phyloP scores from a whole-genome alignment of 2,888 invertebrate genomes.

The Celastrina argiolus region DNA sequence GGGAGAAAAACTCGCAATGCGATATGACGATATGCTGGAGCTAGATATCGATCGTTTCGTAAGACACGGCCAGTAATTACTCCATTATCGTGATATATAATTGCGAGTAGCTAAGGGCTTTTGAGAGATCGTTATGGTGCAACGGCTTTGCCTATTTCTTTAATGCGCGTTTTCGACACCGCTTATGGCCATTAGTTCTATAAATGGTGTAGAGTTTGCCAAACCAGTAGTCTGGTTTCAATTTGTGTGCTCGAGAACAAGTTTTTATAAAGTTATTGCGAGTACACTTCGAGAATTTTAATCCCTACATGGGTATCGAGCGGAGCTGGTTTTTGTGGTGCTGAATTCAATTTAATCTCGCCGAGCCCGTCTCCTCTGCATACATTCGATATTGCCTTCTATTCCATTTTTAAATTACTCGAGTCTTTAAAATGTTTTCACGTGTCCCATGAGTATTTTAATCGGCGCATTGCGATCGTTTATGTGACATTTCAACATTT shows the following conservation, averaged over 20 bases:
- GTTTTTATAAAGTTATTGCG: conserved; percentile 64
- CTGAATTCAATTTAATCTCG: conserved; percentile 61
- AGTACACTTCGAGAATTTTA: conserved; percentile 62
- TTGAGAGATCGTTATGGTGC: conserved; percentile 45
- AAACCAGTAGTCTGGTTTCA: conserved; percentile 52
- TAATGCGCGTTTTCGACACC: conserved; percentile 58
- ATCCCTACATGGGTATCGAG: conserved; percentile 53
- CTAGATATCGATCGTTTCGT: conserved; percentile 56
- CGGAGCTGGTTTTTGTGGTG: conserved; percentile 60
- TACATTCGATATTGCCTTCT: conserved; percentile 6
- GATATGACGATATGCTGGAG: conserved; percentile 50
- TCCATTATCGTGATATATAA: conserved; percentile 51
- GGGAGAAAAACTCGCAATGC: conserved; percentile 62
- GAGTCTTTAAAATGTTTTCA: conserved; percentile 1
- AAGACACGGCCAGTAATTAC: conserved; percentile 58
- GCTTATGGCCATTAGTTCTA: conserved; percentile 43
- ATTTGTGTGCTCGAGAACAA: conserved; percentile 64
- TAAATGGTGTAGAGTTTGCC: conserved; percentile 60
- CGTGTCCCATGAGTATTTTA: neutral
- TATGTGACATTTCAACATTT: neutral
- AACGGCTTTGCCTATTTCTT: conserved; percentile 50
- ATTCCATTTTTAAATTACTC: conserved; percentile 9
- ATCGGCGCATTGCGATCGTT: neutral
- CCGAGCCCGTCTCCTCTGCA: conserved; percentile 17
- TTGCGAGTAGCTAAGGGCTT: conserved; percentile 48